Evolutionary conservation across 2,888 invertebrate genomes (phyloP).

Genomic region (Rugalucina vietnamica): DNA sequence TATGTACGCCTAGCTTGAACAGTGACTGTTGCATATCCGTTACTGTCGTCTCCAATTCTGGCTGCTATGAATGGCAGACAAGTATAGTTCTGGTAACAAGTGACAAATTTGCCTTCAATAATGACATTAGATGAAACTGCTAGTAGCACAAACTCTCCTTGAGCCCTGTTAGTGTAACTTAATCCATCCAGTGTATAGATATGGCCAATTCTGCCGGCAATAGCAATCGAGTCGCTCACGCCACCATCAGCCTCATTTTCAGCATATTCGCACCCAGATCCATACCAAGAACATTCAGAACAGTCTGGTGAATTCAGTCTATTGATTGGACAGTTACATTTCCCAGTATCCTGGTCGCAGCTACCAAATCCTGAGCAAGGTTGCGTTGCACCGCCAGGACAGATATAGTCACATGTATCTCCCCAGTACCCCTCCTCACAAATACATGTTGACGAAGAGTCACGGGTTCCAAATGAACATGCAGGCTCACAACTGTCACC

Average conservation of each 20-base stretch:
- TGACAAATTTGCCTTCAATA: constrained; percentile 69
- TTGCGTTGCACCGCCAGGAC: constrained; percentile 67
- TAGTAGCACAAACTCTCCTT: constrained; percentile 66
- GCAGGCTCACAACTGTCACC: constrained; percentile 53
- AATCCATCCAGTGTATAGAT: constrained; percentile 67
- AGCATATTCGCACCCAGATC: constrained; percentile 65
- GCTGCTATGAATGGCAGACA: constrained; percentile 68
- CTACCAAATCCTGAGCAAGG: constrained; percentile 72
- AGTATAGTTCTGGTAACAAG: constrained; percentile 69
- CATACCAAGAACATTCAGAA: constrained; percentile 69
- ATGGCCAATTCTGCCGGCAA: constrained; percentile 62
- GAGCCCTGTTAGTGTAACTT: constrained; percentile 53
- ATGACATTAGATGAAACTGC: constrained; percentile 60
- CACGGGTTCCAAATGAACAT: constrained; percentile 60
- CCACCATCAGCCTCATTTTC: constrained; percentile 28
- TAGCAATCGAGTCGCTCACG: constrained; percentile 28
- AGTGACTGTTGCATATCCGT: constrained; percentile 65
- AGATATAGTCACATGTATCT: constrained; percentile 62
- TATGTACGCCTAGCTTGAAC: constrained; percentile 46
- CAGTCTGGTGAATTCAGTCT: constrained; percentile 63
- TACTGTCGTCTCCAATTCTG: constrained; percentile 63
- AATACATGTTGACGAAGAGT: constrained; percentile 42
- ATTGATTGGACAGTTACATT: constrained; percentile 70
- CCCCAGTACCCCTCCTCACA: constrained; percentile 70
- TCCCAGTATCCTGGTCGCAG: constrained; percentile 65